Conservation (phyloP, 2,888 invertebrate species). For the Aporophyla nigra region DNA sequence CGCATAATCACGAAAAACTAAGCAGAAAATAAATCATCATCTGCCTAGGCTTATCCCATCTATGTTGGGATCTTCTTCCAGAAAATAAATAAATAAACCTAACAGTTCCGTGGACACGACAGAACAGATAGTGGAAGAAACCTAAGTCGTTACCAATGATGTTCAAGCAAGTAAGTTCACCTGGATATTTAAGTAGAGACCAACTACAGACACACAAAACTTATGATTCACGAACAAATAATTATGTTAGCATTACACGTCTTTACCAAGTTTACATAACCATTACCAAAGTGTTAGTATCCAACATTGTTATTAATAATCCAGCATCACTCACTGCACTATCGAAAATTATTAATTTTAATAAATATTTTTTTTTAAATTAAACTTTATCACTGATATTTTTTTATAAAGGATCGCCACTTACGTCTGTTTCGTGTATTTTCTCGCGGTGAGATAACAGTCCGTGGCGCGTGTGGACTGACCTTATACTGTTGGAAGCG, state of each 20-base stretch:
- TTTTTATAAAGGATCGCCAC: constrained; percentile 48
- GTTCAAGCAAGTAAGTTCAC: background rate
- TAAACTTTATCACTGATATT: constrained; percentile 43
- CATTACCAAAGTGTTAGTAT: constrained; percentile 44
- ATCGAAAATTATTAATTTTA: constrained; percentile 7
- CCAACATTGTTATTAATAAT: constrained; percentile 17
- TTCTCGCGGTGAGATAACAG: constrained; percentile 82
- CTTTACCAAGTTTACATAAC: constrained; percentile 29
- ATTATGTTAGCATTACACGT: constrained; percentile 36
- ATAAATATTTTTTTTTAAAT: constrained; percentile 4
- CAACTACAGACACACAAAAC: constrained; percentile 18
- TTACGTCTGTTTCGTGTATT: constrained; percentile 83
- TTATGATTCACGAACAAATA: constrained; percentile 21
- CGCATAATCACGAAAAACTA: too few relatives aligned
- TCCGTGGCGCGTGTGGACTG: constrained; percentile 67
- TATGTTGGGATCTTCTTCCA: too few relatives aligned
- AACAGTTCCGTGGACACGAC: too few relatives aligned
- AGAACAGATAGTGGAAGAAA: too few relatives aligned
- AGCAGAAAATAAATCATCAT: too few relatives aligned
- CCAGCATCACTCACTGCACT: constrained; percentile 63
- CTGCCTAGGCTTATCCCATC: too few relatives aligned
- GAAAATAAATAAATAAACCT: too few relatives aligned
- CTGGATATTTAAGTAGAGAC: constrained; percentile 1
- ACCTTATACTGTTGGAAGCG: constrained; percentile 84
- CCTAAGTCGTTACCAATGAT: background rate